These are phyloP conservation scores for Bombyx mandarina DNA, from an alignment of 1,140 invertebrate species.

Conservation along the genomic window DNA sequence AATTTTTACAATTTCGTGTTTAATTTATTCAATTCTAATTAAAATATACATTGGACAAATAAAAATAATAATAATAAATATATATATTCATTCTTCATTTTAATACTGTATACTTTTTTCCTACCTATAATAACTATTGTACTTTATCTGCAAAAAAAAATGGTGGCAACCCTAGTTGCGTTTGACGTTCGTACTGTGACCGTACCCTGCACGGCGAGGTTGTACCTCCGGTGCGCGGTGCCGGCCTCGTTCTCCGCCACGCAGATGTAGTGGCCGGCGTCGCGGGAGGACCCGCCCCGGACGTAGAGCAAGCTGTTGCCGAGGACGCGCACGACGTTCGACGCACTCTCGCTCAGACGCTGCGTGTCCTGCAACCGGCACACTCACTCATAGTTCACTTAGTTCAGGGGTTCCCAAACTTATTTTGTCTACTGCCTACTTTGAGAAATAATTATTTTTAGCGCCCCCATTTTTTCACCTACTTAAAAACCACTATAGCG, in stretches of 20 bases:
- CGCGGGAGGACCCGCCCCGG: conserved; percentile 21
- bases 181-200: background rate
- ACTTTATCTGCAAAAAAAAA: background rate
- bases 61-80: no score
- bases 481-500: no score
- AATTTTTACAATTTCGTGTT: no score
- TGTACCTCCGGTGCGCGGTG: conserved; percentile 36
- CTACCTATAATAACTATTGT: no score
- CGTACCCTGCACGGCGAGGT: conserved; percentile 48
- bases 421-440: no score
- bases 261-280: conserved; percentile 62
- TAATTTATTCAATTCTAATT: no score
- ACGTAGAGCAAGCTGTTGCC: conserved; percentile 34
- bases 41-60: no score
- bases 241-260: conserved; percentile 55
- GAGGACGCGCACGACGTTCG: conserved; percentile 27
- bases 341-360: conserved; percentile 17
- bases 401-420: no score
- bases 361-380: conserved; percentile 31
- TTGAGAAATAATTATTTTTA: no score
- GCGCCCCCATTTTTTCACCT: no score
- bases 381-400: background rate
- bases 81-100: no score
- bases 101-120: no score
- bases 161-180: background rate